A percentile compares a stretch with the other conserved stretches of the same genome.
These are phyloP conservation scores for Lepidocolaptes lacrymiger DNA, from an alignment of 2,797 vertebrate species.

Conservation along the genomic window DNA sequence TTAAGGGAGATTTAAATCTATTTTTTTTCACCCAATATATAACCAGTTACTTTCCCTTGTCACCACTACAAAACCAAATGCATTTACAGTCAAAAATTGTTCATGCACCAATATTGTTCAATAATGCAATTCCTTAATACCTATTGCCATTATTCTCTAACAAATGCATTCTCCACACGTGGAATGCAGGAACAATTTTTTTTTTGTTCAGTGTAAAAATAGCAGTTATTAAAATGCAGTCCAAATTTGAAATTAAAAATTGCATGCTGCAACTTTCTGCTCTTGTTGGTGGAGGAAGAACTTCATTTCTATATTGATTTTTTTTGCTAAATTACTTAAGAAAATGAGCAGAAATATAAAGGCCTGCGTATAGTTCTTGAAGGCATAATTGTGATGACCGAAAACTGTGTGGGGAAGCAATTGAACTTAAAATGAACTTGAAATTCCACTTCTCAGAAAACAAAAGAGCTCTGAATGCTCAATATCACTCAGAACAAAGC, in stretches of 20 bases:
- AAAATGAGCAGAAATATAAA: not conserved
- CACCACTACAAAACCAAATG: not conserved
- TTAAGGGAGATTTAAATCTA: not conserved
- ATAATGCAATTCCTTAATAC: not conserved
- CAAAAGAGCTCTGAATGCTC: not conserved
- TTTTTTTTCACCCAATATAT: not conserved
- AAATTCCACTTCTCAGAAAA: not conserved
- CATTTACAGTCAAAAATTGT: not conserved
- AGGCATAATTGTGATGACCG: not conserved
- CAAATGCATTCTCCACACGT: not conserved
- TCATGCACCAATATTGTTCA: not conserved
- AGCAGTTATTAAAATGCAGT: not conserved
- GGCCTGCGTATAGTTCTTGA: not conserved
- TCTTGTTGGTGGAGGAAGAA: not conserved
- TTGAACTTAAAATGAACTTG: not conserved
- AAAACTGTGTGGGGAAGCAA: not conserved
- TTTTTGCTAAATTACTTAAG: not conserved
- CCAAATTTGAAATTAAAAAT: not conserved
- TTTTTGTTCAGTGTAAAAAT: not conserved
- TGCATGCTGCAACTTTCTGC: not conserved
- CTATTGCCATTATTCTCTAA: too few relatives aligned
- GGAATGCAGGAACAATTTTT: not conserved
- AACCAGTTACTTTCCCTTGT: not conserved
- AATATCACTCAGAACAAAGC: not conserved
- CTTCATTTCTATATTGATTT: not conserved